phyloP scores from a whole-genome alignment of 30 jellyfish, hydroid and myxozoan species.

The Mastigias papua region DNA sequence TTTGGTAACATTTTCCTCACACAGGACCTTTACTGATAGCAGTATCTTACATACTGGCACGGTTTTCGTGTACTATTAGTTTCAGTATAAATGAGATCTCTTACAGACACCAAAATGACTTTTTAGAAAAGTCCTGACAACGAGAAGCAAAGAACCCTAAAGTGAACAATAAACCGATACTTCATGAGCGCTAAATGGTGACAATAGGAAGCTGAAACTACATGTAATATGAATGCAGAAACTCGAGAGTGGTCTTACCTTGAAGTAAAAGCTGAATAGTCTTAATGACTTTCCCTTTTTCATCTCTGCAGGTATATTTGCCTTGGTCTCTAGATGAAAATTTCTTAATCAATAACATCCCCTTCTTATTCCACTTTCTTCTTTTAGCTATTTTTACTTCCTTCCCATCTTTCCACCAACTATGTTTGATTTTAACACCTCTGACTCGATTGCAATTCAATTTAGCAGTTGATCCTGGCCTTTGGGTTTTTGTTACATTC shows the following conservation, averaged over 20 bases:
- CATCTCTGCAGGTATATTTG: slow-evolving; percentile 5
- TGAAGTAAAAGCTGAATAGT: not conserved
- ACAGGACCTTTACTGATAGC: no score
- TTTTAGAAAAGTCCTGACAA: no score
- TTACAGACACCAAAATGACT: no score
- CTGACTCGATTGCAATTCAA: not conserved
- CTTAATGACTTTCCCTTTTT: not conserved
- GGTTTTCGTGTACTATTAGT: no score
- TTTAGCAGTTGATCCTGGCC: slow-evolving; percentile 26
- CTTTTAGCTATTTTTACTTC: not conserved
- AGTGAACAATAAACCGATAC: no score
- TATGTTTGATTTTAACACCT: not conserved
- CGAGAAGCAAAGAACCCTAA: no score
- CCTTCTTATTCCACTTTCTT: slow-evolving; percentile 10
- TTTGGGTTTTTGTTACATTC: not conserved
- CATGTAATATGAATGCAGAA: not conserved
- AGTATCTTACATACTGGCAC: no score
- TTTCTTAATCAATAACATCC: slow-evolving; percentile 9
- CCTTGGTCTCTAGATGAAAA: slow-evolving; percentile 27
- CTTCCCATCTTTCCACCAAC: slow-evolving; percentile 26
- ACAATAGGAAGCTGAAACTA: not conserved
- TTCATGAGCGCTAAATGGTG: no score
- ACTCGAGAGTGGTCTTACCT: slow-evolving; percentile 3
- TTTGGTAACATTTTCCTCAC: no score
- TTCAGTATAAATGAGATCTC: no score